Percentiles rank a stretch among this genome's conserved stretches.
Conservation (phyloP, 2,888 invertebrate genomes). For the Desoria tigrina region DNA sequence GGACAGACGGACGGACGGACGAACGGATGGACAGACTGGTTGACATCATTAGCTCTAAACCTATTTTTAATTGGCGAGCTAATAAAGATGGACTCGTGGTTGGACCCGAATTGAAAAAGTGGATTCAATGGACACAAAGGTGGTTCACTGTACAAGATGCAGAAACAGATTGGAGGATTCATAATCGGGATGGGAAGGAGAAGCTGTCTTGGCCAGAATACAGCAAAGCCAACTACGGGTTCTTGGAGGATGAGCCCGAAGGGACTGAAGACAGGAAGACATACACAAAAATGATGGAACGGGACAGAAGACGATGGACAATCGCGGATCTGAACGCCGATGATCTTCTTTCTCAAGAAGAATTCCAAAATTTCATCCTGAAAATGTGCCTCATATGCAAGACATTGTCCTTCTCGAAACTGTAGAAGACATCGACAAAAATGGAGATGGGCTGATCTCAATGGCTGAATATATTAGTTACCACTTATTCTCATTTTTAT, state of each 20-base stretch:
- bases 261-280: slow-evolving; percentile 71
- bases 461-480: slow-evolving; percentile 58
- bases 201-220: slow-evolving; percentile 79
- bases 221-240: slow-evolving; percentile 81
- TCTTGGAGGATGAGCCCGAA: slow-evolving; percentile 73
- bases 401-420: slow-evolving; percentile 91
- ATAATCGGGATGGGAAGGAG: slow-evolving; percentile 76
- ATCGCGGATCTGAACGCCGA: slow-evolving; percentile 79
- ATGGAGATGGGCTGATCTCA: slow-evolving; percentile 90
- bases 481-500: too few relatives aligned
- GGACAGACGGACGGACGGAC: too few relatives aligned
- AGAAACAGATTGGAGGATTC: slow-evolving; percentile 87
- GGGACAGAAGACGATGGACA: slow-evolving; percentile 84
- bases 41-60: too few relatives aligned
- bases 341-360: slow-evolving; percentile 76
- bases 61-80: too few relatives aligned
- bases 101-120: slow-evolving; percentile 86
- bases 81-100: slow-evolving; percentile 79
- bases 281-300: slow-evolving; percentile 77
- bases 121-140: slow-evolving; percentile 93
- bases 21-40: too few relatives aligned
- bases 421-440: slow-evolving; percentile 94
- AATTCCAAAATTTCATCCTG: slow-evolving; percentile 90
- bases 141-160: slow-evolving; percentile 91
- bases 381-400: slow-evolving; percentile 86